Conservation (phyloP, 2,113 vertebrate genomes). For the Chauna torquata region DNA sequence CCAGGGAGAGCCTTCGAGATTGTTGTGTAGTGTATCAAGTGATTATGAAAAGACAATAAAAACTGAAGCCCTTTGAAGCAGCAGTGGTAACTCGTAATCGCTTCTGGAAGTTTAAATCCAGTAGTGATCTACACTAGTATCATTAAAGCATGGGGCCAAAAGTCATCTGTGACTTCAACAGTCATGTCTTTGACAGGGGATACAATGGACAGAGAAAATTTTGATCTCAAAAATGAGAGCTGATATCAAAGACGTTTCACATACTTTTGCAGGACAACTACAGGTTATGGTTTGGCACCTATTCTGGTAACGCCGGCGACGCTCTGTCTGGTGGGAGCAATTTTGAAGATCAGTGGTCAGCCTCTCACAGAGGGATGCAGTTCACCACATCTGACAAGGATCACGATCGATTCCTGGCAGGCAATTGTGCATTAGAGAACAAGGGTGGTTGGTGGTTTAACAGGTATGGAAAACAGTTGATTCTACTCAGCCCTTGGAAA, state of each 20-base stretch:
- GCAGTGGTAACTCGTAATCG: not conserved
- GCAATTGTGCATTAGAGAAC: slow-evolving; percentile 87
- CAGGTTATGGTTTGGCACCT: slow-evolving; percentile 82
- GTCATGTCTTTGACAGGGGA: not conserved
- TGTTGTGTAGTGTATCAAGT: not conserved
- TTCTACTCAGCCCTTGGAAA: not conserved
- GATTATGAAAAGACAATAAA: not conserved
- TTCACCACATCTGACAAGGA: slow-evolving; percentile 90
- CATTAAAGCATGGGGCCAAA: not conserved
- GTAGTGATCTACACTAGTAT: not conserved
- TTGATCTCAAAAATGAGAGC: not conserved
- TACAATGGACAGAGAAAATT: not conserved
- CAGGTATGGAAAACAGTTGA: slow-evolving; percentile 74
- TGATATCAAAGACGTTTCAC: not conserved
- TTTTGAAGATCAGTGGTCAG: slow-evolving; percentile 87
- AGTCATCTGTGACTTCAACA: not conserved
- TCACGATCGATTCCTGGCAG: slow-evolving; percentile 84
- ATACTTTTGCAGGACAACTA: slow-evolving; percentile 81
- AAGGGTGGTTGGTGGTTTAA: slow-evolving; percentile 92
- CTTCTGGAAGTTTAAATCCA: not conserved
- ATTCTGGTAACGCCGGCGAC: slow-evolving; percentile 86
- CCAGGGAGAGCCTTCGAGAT: not conserved
- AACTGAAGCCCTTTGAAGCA: not conserved
- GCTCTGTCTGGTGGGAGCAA: slow-evolving; percentile 83
- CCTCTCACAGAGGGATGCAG: slow-evolving; percentile 84